Conservation (phyloP, 2,113 vertebrate species). For the Numenius arquata region DNA sequence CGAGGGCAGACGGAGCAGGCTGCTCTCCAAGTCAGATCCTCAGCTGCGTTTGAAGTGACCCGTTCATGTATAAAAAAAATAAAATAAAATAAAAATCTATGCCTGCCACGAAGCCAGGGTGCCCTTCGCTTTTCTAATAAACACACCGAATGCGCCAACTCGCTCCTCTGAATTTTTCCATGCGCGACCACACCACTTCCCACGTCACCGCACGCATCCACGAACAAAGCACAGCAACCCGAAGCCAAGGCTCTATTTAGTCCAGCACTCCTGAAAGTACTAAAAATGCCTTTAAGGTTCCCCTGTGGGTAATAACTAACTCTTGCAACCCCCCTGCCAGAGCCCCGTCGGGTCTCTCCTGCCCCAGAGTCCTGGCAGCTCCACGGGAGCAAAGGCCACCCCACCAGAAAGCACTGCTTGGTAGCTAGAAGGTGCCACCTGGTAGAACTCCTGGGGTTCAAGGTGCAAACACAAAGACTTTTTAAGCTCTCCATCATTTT, state of each 20-base stretch:
- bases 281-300: neutral
- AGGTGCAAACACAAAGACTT: neutral
- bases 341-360: neutral
- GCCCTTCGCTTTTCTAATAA: neutral
- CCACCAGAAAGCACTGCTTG: neutral
- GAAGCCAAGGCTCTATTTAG: neutral
- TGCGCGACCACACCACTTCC: neutral
- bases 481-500: neutral
- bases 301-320: neutral
- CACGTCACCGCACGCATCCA: neutral
- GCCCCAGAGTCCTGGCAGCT: neutral
- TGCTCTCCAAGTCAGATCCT: neutral
- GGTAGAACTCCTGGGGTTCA: neutral
- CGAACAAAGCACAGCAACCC: neutral
- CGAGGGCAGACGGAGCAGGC: neutral
- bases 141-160: accelerated
- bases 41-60: neutral
- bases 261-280: neutral
- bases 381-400: neutral
- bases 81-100: neutral
- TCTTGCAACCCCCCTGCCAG: neutral
- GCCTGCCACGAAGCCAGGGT: neutral
- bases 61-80: too few relatives aligned
- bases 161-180: neutral
- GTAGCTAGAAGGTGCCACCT: neutral